Evolutionary conservation across 1,140 invertebrate genomes (phyloP), one percentile per base, ranked within the genome.

Genomic region (Panonychus citri): DNA sequence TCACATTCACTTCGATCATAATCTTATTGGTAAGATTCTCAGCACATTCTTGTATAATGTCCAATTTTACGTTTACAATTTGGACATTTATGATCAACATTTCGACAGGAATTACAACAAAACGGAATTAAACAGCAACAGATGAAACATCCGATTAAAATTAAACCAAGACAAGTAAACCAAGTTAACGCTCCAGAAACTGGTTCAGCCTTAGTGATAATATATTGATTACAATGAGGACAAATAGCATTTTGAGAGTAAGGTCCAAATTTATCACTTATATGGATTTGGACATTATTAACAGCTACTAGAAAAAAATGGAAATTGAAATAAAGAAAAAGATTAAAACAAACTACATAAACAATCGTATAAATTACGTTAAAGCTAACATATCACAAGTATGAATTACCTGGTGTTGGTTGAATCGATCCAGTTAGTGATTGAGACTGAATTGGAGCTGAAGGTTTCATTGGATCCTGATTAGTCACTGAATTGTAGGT

Each of bases 51-150:
- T 54, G 59, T 55, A 43, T 57, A 48, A 19, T 21, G 12, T 10
- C 59, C 59, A 15, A 60, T 24, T 40, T 53, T 53, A n/a, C 34
- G 42, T 21, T 58, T 53, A 42, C 59, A 60, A 42, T 60, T 60
- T 17, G 59, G 59, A 28, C 59, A 60, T 17, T 37, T 7, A 27
- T 60, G 59, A 39, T 61, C 15, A 15, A 60, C 49, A 50, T 60
- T 57, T n/a, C 39, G 27, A 17, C 40, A 34, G 8, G 43, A 24
- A 30, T 53, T 21, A 3, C 40, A 34, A 42, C 56, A 60, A 28
- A 57, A 57, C 3, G 59, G 59, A 39, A 59, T 53, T 40, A 59
- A 26, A 51, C 58, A 59, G 24, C 43, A 56, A 12, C 58, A 42
- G 27, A 42, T 51, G 17, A 57, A 50, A 52, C 8, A 19, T n/a